phyloP scores from a whole-genome alignment of 2,113 vertebrate species.

The Climacteris rufus region DNA sequence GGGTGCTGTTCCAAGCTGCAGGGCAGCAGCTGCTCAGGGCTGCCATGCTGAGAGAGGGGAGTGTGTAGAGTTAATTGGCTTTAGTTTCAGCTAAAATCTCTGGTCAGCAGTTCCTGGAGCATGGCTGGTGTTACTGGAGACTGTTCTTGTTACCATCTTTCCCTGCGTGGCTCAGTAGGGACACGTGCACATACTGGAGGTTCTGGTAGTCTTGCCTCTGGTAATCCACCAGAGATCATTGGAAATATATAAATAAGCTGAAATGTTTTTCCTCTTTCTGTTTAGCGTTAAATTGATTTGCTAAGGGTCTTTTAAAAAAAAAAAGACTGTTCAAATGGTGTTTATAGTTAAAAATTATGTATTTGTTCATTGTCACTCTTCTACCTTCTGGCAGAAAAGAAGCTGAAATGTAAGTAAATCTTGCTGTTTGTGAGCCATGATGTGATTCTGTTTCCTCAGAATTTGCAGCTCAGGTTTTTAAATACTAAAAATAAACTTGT shows the following conservation, averaged over 20 bases:
- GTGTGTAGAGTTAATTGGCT: neutral
- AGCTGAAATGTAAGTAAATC: neutral
- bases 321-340: neutral
- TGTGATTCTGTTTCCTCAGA: neutral
- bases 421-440: neutral
- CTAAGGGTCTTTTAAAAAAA: neutral
- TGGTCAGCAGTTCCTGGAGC: neutral
- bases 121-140: accelerated
- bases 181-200: accelerated
- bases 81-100: neutral
- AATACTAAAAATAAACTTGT: neutral
- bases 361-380: neutral
- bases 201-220: neutral
- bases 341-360: neutral
- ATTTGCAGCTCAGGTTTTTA: neutral
- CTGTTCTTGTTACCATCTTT: neutral
- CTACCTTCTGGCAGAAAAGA: neutral
- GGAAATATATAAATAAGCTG: neutral
- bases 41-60: accelerated
- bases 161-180: neutral
- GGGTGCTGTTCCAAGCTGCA: neutral
- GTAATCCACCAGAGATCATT: neutral
- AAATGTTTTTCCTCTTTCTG: neutral
- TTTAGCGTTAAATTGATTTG: neutral
- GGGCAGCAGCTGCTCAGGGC: neutral